Percentiles rank a stretch among this genome's conserved stretches.
These are phyloP conservation scores for Drosophila cyrtoloma DNA, from an alignment of 2,888 invertebrate genomes.

Conservation along the genomic window DNA sequence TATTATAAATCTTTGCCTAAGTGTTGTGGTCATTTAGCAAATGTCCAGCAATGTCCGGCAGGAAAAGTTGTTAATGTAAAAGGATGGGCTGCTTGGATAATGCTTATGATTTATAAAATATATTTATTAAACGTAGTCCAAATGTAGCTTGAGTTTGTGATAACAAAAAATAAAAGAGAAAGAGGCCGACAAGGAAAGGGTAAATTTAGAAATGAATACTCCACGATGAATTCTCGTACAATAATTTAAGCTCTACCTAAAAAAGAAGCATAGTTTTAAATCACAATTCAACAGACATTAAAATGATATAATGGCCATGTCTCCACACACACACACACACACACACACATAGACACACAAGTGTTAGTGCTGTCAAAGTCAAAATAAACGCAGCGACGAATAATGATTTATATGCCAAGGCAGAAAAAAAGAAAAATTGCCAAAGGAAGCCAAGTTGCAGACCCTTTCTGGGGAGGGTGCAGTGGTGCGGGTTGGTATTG, in stretches of 20 bases:
- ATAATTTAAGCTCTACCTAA: not conserved
- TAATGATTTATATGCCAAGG: constrained; percentile 68
- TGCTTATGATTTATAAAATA: constrained; percentile 70
- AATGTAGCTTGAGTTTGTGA: constrained; percentile 35
- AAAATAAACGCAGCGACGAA: constrained; percentile 75
- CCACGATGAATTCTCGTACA: not conserved
- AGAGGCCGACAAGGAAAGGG: not conserved
- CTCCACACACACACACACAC: constrained; percentile 5
- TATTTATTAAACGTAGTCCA: constrained; percentile 69
- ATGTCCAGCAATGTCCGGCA: constrained; percentile 72
- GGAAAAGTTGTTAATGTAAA: constrained; percentile 59
- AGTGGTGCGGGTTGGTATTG: not conserved
- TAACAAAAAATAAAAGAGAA: not conserved
- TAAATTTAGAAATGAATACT: not conserved
- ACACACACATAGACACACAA: constrained; percentile 33
- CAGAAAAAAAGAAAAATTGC: constrained; percentile 39
- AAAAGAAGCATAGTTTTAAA: constrained; percentile 2
- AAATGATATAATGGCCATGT: constrained; percentile 28
- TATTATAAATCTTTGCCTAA: constrained; percentile 79
- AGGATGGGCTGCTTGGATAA: constrained; percentile 24
- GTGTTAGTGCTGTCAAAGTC: constrained; percentile 74
- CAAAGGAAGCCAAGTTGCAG: constrained; percentile 30
- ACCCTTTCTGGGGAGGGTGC: constrained; percentile 17
- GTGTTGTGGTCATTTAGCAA: constrained; percentile 81
- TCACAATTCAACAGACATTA: constrained; percentile 29